Evolutionary conservation across 2,888 invertebrate genomes (phyloP).

Genomic region (Dryobota labecula): DNA sequence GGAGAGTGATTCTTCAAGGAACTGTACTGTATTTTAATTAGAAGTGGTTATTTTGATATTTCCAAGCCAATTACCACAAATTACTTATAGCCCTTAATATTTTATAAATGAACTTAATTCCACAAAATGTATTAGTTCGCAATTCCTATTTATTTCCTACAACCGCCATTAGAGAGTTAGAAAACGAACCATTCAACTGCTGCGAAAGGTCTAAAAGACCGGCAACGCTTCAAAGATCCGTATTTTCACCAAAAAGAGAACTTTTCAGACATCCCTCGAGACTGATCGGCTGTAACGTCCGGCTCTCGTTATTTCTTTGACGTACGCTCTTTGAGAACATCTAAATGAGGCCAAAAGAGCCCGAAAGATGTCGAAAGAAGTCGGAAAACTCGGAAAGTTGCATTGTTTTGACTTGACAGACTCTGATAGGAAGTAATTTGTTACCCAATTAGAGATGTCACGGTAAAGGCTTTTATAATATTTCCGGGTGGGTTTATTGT

Average conservation of each 20-base stretch:
- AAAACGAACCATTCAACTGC: slow-evolving; percentile 48
- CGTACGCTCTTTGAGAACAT: slow-evolving; percentile 68
- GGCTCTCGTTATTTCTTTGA: slow-evolving; percentile 79
- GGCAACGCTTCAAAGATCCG: slow-evolving; percentile 50
- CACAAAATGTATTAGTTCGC: not conserved
- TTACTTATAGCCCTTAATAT: not conserved
- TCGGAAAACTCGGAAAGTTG: slow-evolving; percentile 62
- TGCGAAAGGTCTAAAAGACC: slow-evolving; percentile 49
- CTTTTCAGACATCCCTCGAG: slow-evolving; percentile 64
- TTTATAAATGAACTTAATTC: not conserved
- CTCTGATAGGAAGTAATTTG: slow-evolving; percentile 57
- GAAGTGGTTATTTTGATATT: not conserved
- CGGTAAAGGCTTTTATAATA: slow-evolving; percentile 20
- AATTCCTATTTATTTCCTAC: slow-evolving; percentile 17
- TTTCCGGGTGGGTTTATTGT: slow-evolving; percentile 28
- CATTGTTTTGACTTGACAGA: slow-evolving; percentile 61
- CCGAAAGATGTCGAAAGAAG: slow-evolving; percentile 25
- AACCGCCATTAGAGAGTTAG: slow-evolving; percentile 31
- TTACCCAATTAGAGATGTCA: slow-evolving; percentile 55
- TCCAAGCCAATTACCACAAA: not conserved
- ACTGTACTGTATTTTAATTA: not conserved
- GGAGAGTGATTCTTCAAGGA: not conserved
- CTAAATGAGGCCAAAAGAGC: slow-evolving; percentile 70
- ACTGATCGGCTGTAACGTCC: slow-evolving; percentile 73
- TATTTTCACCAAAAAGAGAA: slow-evolving; percentile 63